Base-by-base conservation (phyloP, 2,888 invertebrate genomes). In the Pachycephus smyrnensis region DNA sequence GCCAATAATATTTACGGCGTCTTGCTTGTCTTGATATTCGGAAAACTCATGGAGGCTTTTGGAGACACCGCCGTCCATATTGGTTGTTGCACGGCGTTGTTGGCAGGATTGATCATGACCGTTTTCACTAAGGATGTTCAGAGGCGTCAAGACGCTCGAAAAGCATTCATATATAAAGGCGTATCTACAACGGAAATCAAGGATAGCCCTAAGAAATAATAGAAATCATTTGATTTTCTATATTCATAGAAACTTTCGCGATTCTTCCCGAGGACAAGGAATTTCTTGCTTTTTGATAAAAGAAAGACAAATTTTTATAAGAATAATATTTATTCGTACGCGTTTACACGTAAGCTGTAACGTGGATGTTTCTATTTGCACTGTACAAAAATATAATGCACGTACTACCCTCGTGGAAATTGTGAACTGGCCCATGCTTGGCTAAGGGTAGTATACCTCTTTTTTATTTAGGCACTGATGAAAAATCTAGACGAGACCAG, bases 11-110 rank as follows among this genome's bases (percentile, higher is more conserved):
- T 89, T 71, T 92, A 91, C 55, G 89, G 91, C 1, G 86, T 92
- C 12, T 79, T 88, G 1, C 78, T 92, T 11, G 87, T 91, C 6
- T 55, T 91, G 23, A 82, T 88, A 33, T 85, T 91, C 81, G 91
- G 90, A 4, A 84, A 83, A 73, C 79, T 91, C 12, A 82, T 92
- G 75, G 84, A 89, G 12, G 79, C 73, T 1, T 88, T 88, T 73
- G 90, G 91, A 0, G 92, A 91, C 55, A 79, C 90, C 3, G 89
- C 89, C 30, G 90, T 90, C 4, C 92, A 92, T 77, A 78, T 90
- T n/a, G 88, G 88, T 11, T 86, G 90, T 31, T 89, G 88, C 71
- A 73, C 73, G 4, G 83, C 84, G 2, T 82, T 92, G 0, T 30
- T 89, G 1, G 15, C 88, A 11, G 92, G 92, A 0, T 84, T 89